Percentiles rank a stretch among this genome's conserved stretches.
phyloP scores from a whole-genome alignment of 2,113 vertebrate species.

The Nibea albiflora region DNA sequence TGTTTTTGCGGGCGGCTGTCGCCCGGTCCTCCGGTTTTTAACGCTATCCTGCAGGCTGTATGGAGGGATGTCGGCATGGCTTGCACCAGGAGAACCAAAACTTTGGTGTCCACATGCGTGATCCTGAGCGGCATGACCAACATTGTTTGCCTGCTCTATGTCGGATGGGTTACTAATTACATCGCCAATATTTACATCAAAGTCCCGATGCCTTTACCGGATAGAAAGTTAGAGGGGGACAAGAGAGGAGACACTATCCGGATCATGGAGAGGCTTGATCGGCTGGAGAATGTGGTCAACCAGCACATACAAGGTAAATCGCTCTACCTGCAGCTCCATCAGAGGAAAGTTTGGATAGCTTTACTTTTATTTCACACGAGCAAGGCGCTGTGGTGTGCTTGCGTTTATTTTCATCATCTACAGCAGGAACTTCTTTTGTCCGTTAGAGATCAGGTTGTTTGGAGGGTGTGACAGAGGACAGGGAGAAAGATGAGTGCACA shows the following conservation, averaged over 20 bases:
- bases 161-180: slow-evolving; percentile 99
- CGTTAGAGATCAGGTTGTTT: slow-evolving; percentile 24
- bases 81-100: slow-evolving; percentile 99
- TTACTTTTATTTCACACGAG: background rate
- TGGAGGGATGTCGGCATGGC: slow-evolving; percentile 97
- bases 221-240: slow-evolving; percentile 93
- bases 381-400: background rate
- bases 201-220: slow-evolving; percentile 92
- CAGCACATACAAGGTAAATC: slow-evolving; percentile 98
- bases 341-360: slow-evolving; percentile 31
- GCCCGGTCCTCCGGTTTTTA: slow-evolving; percentile 73
- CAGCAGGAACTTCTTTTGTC: slow-evolving; percentile 31
- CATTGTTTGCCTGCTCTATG: slow-evolving; percentile 96
- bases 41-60: slow-evolving; percentile 83
- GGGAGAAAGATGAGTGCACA: no score
- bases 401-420: no score
- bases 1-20: slow-evolving; percentile 49
- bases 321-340: background rate
- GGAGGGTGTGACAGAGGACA: slow-evolving; percentile 35
- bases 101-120: slow-evolving; percentile 99
- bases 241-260: slow-evolving; percentile 94
- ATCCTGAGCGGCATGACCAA: slow-evolving; percentile 99
- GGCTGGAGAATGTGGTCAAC: slow-evolving; percentile 97
- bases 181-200: slow-evolving; percentile 96
- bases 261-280: slow-evolving; percentile 96